These are phyloP conservation scores for Oithona nana DNA, from an alignment of 2,888 invertebrate genomes.

Conservation along the genomic window DNA sequence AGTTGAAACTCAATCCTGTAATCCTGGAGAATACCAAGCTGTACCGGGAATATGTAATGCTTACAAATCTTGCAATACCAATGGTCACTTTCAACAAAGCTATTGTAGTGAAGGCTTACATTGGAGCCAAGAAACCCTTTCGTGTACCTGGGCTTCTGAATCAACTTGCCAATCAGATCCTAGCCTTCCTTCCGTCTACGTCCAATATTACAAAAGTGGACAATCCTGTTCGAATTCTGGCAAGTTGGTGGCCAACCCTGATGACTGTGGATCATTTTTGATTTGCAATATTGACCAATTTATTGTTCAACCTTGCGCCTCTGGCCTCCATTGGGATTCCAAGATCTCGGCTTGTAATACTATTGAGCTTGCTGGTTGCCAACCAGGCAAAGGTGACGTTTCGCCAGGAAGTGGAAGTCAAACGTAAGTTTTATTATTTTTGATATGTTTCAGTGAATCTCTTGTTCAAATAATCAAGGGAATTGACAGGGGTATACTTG, in stretches of 20 bases:
- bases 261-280: not conserved
- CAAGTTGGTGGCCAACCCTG: not conserved
- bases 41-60: not conserved
- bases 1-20: not conserved
- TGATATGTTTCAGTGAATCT: conserved; percentile 16
- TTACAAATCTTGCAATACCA: not conserved
- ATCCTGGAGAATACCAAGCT: not conserved
- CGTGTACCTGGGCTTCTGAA: not conserved
- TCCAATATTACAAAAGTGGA: not conserved
- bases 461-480: conserved; percentile 11
- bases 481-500: conserved; percentile 9
- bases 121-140: not conserved
- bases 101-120: not conserved
- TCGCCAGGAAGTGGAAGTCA: not conserved
- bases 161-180: not conserved
- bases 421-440: not conserved
- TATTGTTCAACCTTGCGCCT: not conserved
- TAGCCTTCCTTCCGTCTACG: no score
- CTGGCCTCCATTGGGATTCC: not conserved
- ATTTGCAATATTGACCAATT: not conserved
- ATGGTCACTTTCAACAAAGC: not conserved
- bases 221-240: not conserved
- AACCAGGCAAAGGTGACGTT: not conserved
- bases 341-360: not conserved
- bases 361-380: not conserved